Conservation (phyloP, 2,888 invertebrate genomes). For the Rhorus exstirpatorius region DNA sequence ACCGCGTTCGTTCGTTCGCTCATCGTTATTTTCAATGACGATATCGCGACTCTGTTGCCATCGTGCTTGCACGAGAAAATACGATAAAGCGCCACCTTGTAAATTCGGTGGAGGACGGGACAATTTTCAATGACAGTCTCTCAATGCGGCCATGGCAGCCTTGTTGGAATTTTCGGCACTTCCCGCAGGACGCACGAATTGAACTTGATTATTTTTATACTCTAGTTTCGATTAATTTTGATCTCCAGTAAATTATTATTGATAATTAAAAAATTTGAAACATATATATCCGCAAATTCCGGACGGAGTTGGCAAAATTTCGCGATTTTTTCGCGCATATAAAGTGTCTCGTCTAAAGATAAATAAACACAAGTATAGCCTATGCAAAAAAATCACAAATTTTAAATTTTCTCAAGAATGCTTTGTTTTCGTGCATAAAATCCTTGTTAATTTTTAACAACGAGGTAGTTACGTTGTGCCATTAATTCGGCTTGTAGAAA, state of each 20-base stretch:
- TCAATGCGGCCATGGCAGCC: slow-evolving; percentile 49
- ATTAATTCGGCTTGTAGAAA: too few species aligned
- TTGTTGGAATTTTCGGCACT: slow-evolving; percentile 44
- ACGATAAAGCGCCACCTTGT: slow-evolving; percentile 10
- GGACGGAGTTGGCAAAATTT: neutral
- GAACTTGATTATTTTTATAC: neutral
- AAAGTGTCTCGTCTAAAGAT: slow-evolving; percentile 1
- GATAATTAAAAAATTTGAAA: neutral
- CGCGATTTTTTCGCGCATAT: neutral
- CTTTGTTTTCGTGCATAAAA: neutral
- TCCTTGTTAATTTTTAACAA: too few species aligned
- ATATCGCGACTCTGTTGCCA: slow-evolving; percentile 9
- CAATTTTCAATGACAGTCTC: slow-evolving; percentile 53
- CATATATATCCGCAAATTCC: neutral
- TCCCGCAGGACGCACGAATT: slow-evolving; percentile 54
- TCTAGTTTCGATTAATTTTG: neutral
- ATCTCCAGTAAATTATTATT: neutral
- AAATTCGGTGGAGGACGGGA: slow-evolving; percentile 24
- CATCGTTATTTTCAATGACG: slow-evolving; percentile 60
- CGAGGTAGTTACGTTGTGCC: too few species aligned
- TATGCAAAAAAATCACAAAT: too few species aligned
- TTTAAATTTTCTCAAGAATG: neutral
- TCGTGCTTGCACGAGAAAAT: slow-evolving; percentile 34
- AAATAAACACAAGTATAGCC: slow-evolving; percentile 1
- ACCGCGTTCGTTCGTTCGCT: slow-evolving; percentile 18